A percentile compares a stretch with the other conserved stretches of the same genome.
Conservation (phyloP, 2,797 vertebrate species). For the Sternotherus odoratus region DNA sequence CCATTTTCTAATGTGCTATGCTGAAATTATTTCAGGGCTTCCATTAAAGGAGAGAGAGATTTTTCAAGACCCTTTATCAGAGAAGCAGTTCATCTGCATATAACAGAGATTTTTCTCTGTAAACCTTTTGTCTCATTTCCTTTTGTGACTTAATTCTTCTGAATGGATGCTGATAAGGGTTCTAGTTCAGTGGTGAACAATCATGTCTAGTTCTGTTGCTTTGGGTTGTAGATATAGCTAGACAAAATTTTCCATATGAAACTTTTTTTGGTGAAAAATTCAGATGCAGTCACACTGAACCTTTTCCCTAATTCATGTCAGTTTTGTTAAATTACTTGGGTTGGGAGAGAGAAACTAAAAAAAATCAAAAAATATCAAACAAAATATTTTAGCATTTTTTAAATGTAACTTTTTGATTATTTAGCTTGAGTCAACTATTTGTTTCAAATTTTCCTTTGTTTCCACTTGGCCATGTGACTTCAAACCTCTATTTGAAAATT, state of each 20-base stretch:
- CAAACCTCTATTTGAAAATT: no score
- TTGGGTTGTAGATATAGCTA: not conserved
- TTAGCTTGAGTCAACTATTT: not conserved
- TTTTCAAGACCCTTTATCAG: slow-evolving; percentile 18
- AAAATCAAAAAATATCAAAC: not conserved
- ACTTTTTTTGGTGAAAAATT: not conserved
- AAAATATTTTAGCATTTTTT: not conserved
- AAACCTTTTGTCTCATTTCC: not conserved
- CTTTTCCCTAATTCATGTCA: not conserved
- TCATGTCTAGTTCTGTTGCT: fast-evolving
- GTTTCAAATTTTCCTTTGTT: not conserved
- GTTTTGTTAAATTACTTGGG: not conserved
- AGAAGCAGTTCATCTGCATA: not conserved
- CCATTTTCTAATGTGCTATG: not conserved
- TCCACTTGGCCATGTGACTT: no score
- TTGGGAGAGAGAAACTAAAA: not conserved
- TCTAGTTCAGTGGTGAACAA: not conserved
- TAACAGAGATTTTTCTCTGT: not conserved
- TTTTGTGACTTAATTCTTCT: not conserved
- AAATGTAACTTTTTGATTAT: not conserved
- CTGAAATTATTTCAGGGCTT: not conserved
- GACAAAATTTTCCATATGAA: not conserved
- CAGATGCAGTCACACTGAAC: not conserved
- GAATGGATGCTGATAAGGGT: not conserved
- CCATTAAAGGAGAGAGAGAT: not conserved